Percentiles rank a stretch among this genome's conserved stretches.
Evolutionary conservation across 64 coral and sea anemone genomes (phyloP).

Genomic region (Hydrozoanthus tunicans): DNA sequence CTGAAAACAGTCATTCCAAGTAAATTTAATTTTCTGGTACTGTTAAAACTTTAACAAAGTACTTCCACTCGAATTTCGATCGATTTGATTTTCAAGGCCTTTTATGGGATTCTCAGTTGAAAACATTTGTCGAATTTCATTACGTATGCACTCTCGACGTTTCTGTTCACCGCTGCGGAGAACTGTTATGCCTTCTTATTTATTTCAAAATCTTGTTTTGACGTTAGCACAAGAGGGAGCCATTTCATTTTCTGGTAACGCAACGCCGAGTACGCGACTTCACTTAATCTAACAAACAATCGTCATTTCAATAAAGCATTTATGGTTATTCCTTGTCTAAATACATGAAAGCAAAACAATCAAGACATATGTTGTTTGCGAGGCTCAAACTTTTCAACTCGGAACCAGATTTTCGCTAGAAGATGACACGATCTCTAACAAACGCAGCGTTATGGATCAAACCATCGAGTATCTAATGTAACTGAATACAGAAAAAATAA

Average conservation of each 20-base stretch:
- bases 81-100: neutral
- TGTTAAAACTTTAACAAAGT: too few relatives aligned
- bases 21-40: too few relatives aligned
- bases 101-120: neutral
- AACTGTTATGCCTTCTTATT: neutral
- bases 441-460: neutral
- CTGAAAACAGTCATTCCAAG: too few relatives aligned
- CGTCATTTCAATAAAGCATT: neutral
- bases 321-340: neutral
- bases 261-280: constrained; percentile 3
- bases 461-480: neutral
- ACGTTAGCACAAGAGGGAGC: neutral
- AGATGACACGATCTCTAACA: neutral
- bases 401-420: neutral
- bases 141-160: neutral
- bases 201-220: constrained; percentile 16
- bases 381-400: constrained; percentile 1
- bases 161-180: neutral
- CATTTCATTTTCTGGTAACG: neutral
- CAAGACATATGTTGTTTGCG: neutral
- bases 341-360: neutral
- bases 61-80: neutral
- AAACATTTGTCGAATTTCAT: neutral
- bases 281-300: constrained; percentile 3
- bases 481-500: constrained; percentile 5